Conservation (phyloP, 35 echinoderm and acorn worm genomes). For the Holothuria glaberrima region DNA sequence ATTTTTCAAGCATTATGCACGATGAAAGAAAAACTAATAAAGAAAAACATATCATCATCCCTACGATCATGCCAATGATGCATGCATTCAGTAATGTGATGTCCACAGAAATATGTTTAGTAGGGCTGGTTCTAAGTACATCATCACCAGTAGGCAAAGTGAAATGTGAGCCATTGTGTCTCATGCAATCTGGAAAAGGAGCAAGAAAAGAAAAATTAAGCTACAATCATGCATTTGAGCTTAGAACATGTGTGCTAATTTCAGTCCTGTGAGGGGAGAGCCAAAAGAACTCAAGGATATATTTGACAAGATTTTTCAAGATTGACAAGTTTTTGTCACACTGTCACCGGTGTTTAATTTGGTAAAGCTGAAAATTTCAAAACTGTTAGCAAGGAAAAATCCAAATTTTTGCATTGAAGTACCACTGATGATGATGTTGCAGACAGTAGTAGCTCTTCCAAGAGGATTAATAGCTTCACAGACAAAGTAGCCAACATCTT, state of each 20-base stretch:
- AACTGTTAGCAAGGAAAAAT: conserved; percentile 31
- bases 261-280: background rate
- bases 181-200: conserved; percentile 13
- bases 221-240: background rate
- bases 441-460: conserved; percentile 73
- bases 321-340: background rate
- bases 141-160: conserved; percentile 6
- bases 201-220: background rate
- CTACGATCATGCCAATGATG: too few relatives aligned
- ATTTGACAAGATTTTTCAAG: background rate
- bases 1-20: too few relatives aligned
- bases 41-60: too few relatives aligned
- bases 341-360: background rate
- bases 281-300: background rate
- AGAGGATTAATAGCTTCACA: conserved; percentile 82
- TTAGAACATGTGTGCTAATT: background rate
- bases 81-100: too few relatives aligned
- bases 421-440: conserved; percentile 50
- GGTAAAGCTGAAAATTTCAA: conserved; percentile 1
- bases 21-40: too few relatives aligned
- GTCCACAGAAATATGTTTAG: too few relatives aligned
- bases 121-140: background rate
- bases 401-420: conserved; percentile 25
- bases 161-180: background rate
- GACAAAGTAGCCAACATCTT: conserved; percentile 83